Evolutionary conservation across 2,888 invertebrate genomes (phyloP).

Genomic region (Lithodes maja): DNA sequence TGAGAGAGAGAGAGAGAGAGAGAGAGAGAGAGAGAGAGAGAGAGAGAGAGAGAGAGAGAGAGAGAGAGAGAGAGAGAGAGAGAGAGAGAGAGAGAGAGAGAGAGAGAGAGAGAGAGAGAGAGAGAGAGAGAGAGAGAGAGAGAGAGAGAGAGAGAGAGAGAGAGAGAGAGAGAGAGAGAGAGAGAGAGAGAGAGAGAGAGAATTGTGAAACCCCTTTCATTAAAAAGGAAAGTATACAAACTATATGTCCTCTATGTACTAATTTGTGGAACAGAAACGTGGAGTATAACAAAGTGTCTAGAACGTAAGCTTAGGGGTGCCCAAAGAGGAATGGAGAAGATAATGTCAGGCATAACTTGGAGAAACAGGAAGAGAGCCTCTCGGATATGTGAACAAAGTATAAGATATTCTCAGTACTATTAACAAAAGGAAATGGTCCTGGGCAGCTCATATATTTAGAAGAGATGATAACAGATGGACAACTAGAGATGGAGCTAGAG

Average conservation of each 20-base stretch:
- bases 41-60: not conserved
- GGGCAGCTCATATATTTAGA: too few species aligned
- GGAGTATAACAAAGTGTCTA: not conserved
- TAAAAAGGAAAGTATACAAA: too few species aligned
- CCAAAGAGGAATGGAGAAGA: too few species aligned
- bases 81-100: not conserved
- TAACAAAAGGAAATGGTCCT: too few species aligned
- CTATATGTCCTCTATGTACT: too few species aligned
- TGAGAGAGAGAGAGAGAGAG: not conserved
- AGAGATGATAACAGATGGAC: too few species aligned
- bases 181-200: not conserved
- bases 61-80: not conserved
- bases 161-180: conserved; percentile 30
- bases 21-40: not conserved
- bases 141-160: conserved; percentile 23
- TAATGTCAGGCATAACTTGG: too few species aligned
- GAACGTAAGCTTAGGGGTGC: too few species aligned
- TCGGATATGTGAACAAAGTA: too few species aligned
- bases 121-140: not conserved
- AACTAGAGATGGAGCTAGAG: too few species aligned
- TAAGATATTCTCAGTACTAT: too few species aligned
- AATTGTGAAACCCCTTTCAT: not conserved
- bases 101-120: not conserved
- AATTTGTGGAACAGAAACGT: not conserved
- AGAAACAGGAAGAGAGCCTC: too few species aligned